A percentile compares a stretch with the other conserved stretches of the same genome.
Conservation (phyloP, 2,888 invertebrate genomes). For the Lasioglossum vierecki region DNA sequence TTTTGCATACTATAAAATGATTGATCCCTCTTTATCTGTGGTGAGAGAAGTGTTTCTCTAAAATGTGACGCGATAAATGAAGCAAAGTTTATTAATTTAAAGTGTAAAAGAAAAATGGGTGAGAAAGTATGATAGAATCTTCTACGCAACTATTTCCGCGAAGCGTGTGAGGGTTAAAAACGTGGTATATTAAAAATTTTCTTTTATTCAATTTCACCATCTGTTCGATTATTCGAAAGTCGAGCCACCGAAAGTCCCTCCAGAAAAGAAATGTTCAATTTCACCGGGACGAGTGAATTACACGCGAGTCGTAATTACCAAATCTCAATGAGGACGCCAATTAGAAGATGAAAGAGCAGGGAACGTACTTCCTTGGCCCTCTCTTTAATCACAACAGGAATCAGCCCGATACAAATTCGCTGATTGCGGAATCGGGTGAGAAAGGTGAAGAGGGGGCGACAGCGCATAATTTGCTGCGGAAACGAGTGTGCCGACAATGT, state of each 20-base stretch:
- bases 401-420: slow-evolving; percentile 28
- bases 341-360: slow-evolving; percentile 7
- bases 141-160: no score
- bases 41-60: no score
- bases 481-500: slow-evolving; percentile 54
- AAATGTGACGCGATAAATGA: no score
- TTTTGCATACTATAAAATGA: no score
- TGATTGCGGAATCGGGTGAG: slow-evolving; percentile 32
- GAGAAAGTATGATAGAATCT: no score
- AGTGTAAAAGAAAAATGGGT: no score
- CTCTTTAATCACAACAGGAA: slow-evolving; percentile 44
- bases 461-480: slow-evolving; percentile 68
- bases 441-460: slow-evolving; percentile 51
- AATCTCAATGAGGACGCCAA: neutral
- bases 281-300: neutral
- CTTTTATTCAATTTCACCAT: no score
- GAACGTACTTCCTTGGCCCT: neutral
- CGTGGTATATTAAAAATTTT: no score
- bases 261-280: neutral
- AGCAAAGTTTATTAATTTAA: no score
- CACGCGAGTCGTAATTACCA: neutral
- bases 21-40: no score
- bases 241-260: neutral
- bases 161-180: no score
- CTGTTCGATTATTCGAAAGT: neutral